phyloP scores from a whole-genome alignment of 2,888 invertebrate genomes.

The Druceiella hillmani region DNA sequence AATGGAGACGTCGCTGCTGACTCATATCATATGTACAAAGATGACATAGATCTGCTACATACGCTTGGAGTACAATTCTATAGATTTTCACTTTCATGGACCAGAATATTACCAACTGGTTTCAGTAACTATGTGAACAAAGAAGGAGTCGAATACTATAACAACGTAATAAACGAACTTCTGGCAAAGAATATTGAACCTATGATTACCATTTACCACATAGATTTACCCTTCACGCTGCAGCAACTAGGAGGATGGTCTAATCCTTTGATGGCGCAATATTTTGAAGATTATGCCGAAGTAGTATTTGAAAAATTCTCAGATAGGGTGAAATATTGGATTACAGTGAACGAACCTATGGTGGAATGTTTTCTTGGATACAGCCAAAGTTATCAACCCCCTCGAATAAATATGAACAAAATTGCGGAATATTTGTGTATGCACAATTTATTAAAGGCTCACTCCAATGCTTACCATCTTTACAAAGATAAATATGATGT shows the following conservation, averaged over 20 bases:
- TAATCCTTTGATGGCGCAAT: conserved; percentile 28
- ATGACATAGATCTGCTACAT: conserved; percentile 30
- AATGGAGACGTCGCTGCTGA: conserved; percentile 54
- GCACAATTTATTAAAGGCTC: not conserved
- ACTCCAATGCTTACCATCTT: not conserved
- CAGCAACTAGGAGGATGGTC: conserved; percentile 28
- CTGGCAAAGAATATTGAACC: conserved; percentile 45
- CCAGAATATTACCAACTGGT: conserved; percentile 48
- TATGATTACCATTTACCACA: conserved; percentile 37
- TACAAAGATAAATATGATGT: not conserved
- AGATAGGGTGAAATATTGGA: conserved; percentile 2
- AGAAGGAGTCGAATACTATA: conserved; percentile 52
- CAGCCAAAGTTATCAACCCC: not conserved
- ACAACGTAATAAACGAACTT: conserved; percentile 48
- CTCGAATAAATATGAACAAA: not conserved
- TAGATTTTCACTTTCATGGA: conserved; percentile 47
- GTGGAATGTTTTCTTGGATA: not conserved
- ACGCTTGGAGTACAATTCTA: conserved; percentile 33
- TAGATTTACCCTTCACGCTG: conserved; percentile 32
- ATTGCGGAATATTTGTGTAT: not conserved
- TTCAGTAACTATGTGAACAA: conserved; percentile 36
- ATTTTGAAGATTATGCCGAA: conserved; percentile 34
- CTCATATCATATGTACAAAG: conserved; percentile 50
- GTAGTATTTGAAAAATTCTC: not conserved
- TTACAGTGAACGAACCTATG: conserved; percentile 1